Evolutionary conservation across 2,113 vertebrate genomes (phyloP), one percentile per base, ranked within the genome.

Genomic region (Dipodomys stephensi): DNA sequence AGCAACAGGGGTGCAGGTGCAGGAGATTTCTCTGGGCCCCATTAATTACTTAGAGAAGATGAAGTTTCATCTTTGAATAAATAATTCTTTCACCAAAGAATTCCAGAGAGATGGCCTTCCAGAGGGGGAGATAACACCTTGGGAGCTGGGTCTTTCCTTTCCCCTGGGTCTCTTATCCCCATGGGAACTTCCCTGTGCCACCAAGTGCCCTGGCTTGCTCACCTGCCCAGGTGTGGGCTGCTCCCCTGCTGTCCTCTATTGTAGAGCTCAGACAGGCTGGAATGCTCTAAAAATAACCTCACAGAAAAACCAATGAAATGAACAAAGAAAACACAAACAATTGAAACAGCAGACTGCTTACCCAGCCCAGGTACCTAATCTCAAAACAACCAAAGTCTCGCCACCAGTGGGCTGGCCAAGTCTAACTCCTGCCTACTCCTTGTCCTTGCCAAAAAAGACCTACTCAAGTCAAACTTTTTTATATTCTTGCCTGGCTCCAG

Each of bases 241-340:
- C 9, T 84, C 65, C 20, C 32, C 23, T 8, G 5, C 46, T 30
- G 30, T 19, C 39, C 77, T 64, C 30, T 57, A 88, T 79, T 60
- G 53, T 74, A n/a, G 49, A 90, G 62, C 81, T 87, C 86, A 94
- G 93, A 91, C 77, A 90, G 69, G 81, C 82, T 96, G 91, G 96
- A 96, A 96, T 96, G 89, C 95, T 87, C 90, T 69, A 93, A 94
- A 95, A 97, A 86, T 83, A 96, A 82, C 83, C 86, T 62, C 67
- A 22, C 20, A 79, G 90, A 93, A 87, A 90, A 82, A 16, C 88
- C 39, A 88, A 32, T 10, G 10, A 93, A 74, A 71, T 64, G 92
- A 96, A 94, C 90, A 92, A 92, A 94, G 94, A 73, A 23, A 82
- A 83, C 13, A 62, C 11, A 85, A 86, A 71, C 78, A 87, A 44